phyloP scores from a whole-genome alignment of 2,888 invertebrate species.

The Trachelus stipa region DNA sequence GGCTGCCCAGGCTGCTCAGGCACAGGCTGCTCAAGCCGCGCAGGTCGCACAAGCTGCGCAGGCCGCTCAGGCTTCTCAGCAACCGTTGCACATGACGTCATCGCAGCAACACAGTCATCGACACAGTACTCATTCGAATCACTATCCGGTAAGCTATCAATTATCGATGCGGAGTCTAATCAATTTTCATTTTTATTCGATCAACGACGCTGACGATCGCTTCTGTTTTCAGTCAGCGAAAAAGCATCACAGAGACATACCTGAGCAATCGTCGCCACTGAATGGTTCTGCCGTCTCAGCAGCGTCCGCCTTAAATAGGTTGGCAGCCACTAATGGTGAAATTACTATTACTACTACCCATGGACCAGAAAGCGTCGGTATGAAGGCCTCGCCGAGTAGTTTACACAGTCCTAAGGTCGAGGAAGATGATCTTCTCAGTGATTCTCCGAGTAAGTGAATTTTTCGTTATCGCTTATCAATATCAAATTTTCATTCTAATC shows the following conservation, averaged over 20 bases:
- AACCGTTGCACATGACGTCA: conserved; percentile 60
- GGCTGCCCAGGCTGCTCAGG: conserved; percentile 61
- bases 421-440: conserved; percentile 77
- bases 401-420: conserved; percentile 63
- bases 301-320: conserved; percentile 75
- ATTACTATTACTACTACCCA: conserved; percentile 85
- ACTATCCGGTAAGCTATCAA: conserved; percentile 52
- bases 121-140: conserved; percentile 61
- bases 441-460: conserved; percentile 82
- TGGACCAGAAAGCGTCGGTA: conserved; percentile 67
- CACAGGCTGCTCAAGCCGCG: conserved; percentile 40
- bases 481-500: not conserved
- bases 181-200: not conserved
- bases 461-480: not conserved
- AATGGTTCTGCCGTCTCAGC: conserved; percentile 69
- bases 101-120: conserved; percentile 61
- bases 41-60: conserved; percentile 47
- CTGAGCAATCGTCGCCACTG: conserved; percentile 65
- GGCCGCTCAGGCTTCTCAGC: conserved; percentile 57
- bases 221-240: conserved; percentile 56
- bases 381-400: conserved; percentile 65
- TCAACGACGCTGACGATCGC: not conserved
- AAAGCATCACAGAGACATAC: conserved; percentile 67
- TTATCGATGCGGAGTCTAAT: not conserved
- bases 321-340: conserved; percentile 83